Percentiles rank a stretch among this genome's conserved stretches.
Evolutionary conservation across 2,113 vertebrate species (phyloP).

Genomic region (Alligator mississippiensis): DNA sequence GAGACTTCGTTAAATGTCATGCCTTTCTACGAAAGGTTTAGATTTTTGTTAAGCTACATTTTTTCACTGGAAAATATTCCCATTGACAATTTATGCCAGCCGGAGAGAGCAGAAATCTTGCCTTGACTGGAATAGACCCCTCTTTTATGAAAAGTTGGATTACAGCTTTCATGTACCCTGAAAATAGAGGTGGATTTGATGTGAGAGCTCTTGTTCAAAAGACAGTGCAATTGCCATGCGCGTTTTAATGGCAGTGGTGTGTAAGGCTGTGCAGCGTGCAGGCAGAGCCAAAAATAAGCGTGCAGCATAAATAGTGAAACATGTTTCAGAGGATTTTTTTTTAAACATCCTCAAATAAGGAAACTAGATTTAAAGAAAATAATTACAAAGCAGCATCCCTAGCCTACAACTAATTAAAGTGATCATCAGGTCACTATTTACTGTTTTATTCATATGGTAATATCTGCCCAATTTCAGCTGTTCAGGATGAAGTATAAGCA

Average conservation of each 20-base stretch:
- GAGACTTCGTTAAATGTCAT: not conserved
- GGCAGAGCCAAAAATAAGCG: not conserved
- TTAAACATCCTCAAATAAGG: not conserved
- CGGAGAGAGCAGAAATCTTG: not conserved
- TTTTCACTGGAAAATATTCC: not conserved
- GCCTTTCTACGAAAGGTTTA: not conserved
- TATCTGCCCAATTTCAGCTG: not conserved
- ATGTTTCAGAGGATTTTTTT: not conserved
- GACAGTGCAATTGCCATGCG: not conserved
- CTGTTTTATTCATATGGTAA: not conserved
- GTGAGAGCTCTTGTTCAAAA: not conserved
- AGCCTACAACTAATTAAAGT: not conserved
- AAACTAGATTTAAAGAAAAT: not conserved
- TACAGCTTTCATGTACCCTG: not conserved
- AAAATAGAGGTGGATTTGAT: not conserved
- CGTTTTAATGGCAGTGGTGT: not conserved
- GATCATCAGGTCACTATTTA: not conserved
- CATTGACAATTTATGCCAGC: not conserved
- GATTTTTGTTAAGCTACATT: not conserved
- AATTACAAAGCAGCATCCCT: not conserved
- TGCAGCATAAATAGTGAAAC: not conserved
- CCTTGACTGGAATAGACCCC: rapidly evolving
- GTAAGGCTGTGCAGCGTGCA: not conserved
- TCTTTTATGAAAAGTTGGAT: not conserved
- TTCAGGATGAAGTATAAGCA: not conserved